Evolutionary conservation across 2,888 invertebrate species (phyloP).

Genomic region (Acanthosepion pharaonis): DNA sequence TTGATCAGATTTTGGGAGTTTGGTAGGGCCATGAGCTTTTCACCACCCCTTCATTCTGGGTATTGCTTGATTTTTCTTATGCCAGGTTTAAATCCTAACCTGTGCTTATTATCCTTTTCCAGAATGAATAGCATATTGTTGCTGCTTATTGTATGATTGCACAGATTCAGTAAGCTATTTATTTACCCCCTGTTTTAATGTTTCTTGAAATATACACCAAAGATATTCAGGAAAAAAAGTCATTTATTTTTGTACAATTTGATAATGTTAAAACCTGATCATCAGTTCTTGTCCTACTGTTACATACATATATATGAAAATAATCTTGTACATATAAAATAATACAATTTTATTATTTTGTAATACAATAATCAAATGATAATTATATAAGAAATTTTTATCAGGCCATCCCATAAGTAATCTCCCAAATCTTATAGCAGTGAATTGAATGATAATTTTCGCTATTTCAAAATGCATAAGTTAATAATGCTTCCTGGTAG

Average conservation of each 20-base stretch:
- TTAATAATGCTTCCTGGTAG: too few relatives aligned
- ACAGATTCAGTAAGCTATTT: background rate
- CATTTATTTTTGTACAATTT: background rate
- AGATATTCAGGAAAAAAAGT: background rate
- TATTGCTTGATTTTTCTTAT: background rate
- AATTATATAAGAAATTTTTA: background rate
- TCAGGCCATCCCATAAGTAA: background rate
- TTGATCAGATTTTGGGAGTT: too few relatives aligned
- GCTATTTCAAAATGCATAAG: too few relatives aligned
- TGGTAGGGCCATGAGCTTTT: too few relatives aligned
- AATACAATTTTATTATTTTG: background rate
- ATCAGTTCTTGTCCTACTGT: background rate
- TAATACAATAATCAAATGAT: background rate
- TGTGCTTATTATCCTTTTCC: background rate
- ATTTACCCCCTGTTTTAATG: background rate
- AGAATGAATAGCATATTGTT: background rate
- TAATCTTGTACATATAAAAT: background rate
- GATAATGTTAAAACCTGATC: background rate
- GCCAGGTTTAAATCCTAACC: constrained; percentile 16
- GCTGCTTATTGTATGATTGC: background rate
- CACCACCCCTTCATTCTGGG: background rate
- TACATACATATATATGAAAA: background rate
- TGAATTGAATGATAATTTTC: too few relatives aligned
- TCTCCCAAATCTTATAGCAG: background rate
- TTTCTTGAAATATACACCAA: background rate